Conservation (phyloP, 2,113 vertebrate species). For the Lota lota region DNA sequence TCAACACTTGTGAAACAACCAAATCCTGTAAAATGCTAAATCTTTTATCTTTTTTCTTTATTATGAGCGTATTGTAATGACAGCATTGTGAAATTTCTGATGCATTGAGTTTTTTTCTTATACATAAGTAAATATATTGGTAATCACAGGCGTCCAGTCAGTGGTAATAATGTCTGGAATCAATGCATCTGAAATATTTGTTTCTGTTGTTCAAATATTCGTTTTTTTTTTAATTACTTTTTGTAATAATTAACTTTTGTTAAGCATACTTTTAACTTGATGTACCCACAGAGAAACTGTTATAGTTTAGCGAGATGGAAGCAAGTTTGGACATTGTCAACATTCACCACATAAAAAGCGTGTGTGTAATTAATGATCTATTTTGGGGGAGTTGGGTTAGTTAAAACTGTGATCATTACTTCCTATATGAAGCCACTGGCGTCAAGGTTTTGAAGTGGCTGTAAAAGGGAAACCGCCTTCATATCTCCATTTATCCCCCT, state of each 20-base stretch:
- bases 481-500: slow-evolving; percentile 99
- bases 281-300: too few species aligned
- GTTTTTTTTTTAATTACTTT: not conserved
- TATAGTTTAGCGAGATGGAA: too few species aligned
- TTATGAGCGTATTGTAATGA: slow-evolving; percentile 46
- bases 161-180: slow-evolving; percentile 2
- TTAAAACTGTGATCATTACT: slow-evolving; percentile 88
- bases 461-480: slow-evolving; percentile 99
- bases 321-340: not conserved
- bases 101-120: slow-evolving; percentile 75
- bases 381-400: slow-evolving; percentile 70
- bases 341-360: slow-evolving; percentile 12
- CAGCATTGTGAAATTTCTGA: slow-evolving; percentile 85
- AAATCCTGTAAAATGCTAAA: slow-evolving; percentile 34
- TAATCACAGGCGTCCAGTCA: not conserved
- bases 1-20: slow-evolving; percentile 37
- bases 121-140: not conserved
- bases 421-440: slow-evolving; percentile 85
- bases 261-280: too few species aligned
- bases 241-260: too few species aligned
- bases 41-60: slow-evolving; percentile 66
- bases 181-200: slow-evolving; percentile 63
- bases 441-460: slow-evolving; percentile 96
- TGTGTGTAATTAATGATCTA: slow-evolving; percentile 44
- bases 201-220: slow-evolving; percentile 43